Base-by-base conservation (phyloP, 2,888 invertebrate species). In the Caenorhabditis macrosperma region DNA sequence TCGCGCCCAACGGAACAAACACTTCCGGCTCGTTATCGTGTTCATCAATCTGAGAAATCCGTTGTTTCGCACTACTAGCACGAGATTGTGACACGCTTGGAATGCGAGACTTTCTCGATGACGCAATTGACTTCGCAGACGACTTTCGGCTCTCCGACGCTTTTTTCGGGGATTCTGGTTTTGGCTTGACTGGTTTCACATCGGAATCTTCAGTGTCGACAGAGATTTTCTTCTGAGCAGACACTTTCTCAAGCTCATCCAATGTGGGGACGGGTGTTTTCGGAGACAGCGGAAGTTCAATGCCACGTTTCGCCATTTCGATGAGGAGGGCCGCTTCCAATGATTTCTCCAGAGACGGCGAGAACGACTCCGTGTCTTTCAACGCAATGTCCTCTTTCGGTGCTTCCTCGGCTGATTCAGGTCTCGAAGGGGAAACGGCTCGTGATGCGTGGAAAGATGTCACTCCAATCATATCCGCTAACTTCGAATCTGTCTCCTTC, bases 401-500 rank as follows among this genome's bases (percentile, higher is more conserved):
- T 17, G 15, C n/a, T 0, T 20, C 46, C 28, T 66, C 30, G 24
- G 48, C 44, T 7, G 71, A 64, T 26, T 48, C 67, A 5, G 55
- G 48, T 30, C 55, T 22, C 0, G 69, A 35, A 15, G 64, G 55
- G 24, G 69, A 54, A 20, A 24, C 35, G 6, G 46, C 33, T 24
- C 44, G 50, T 9, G 67, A 41, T 7, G 55, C 41, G 44, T 74
- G 64, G 61, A 66, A 78, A 0, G 61, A 61, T 15, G 78, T 76
- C 0, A 81, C 82, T 0, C 82, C 84, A 30, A 81, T 79, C 82
- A 82, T 84, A 30, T 82, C 82, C 2, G 84, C 82, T 1, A 82
- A 20, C 38, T 82, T 82, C 1, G 57, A 30, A 33, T 79, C 64
- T 1, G 52, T 46, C 12, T 69, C 72, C 46, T 79, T 63, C 17